Evolutionary conservation across 2,797 vertebrate species (phyloP).

Genomic region (Peromyscus eremicus): DNA sequence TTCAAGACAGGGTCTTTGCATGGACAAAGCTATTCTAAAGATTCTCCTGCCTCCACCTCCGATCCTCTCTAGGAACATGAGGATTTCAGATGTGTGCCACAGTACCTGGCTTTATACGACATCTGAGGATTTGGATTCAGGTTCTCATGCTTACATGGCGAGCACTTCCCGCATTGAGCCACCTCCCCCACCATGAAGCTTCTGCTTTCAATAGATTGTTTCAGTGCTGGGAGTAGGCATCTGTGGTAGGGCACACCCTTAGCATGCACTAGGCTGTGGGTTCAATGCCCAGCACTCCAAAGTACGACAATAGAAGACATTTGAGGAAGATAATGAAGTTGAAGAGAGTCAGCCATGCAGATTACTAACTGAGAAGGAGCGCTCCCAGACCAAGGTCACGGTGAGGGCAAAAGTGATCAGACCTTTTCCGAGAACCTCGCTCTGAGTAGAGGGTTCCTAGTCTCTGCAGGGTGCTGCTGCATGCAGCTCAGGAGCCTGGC

Average conservation of each 20-base stretch:
- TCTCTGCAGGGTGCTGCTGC: neutral
- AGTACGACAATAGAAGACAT: neutral
- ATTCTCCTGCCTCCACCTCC: neutral
- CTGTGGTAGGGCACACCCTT: neutral
- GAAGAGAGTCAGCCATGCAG: neutral
- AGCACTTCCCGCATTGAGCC: neutral
- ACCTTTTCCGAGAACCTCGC: neutral
- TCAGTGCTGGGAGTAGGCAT: fast-evolving
- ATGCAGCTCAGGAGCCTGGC: neutral
- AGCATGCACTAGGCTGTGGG: neutral
- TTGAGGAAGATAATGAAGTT: neutral
- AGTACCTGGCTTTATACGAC: neutral
- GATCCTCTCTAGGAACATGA: neutral
- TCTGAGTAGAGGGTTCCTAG: neutral
- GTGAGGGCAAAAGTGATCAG: neutral
- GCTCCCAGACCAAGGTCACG: neutral
- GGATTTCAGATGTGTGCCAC: neutral
- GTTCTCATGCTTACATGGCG: neutral
- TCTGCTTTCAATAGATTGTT: neutral
- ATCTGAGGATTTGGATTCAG: neutral
- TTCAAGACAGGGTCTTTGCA: neutral
- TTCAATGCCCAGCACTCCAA: neutral
- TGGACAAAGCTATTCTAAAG: neutral
- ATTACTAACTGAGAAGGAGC: neutral
- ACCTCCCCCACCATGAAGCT: too few relatives aligned